Conservation (phyloP, 1,140 invertebrate genomes). For the Rhagoletis zephyria region DNA sequence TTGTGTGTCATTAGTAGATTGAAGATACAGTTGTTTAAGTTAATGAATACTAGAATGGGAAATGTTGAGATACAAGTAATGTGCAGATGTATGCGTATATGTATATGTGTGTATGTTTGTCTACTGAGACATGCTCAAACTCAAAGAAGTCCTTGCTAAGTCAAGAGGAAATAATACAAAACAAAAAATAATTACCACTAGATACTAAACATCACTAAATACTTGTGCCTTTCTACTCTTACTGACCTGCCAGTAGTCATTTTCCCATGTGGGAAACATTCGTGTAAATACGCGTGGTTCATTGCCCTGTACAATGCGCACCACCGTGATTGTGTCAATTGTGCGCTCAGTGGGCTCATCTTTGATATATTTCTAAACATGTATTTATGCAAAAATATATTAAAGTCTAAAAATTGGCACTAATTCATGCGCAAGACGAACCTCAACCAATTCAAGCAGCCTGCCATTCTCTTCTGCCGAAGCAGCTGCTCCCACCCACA, state of each 20-base stretch:
- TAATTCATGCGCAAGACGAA: background rate
- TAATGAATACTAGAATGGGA: no score
- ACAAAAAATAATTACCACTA: no score
- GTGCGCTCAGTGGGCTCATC: conserved; percentile 76
- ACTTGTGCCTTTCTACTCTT: background rate
- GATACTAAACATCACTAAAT: no score
- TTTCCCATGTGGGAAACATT: conserved; percentile 81
- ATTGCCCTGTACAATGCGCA: conserved; percentile 79
- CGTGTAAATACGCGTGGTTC: conserved; percentile 81
- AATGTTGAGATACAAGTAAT: no score
- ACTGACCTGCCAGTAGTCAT: conserved; percentile 78
- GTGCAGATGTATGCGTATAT: background rate
- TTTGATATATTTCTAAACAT: conserved; percentile 78
- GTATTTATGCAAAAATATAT: background rate
- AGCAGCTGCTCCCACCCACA: conserved; percentile 84
- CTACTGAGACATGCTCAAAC: background rate
- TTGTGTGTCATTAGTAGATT: no score
- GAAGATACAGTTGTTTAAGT: no score
- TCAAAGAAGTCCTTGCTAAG: background rate
- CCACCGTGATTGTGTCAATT: conserved; percentile 77
- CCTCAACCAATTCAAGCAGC: conserved; percentile 70
- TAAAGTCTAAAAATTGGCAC: background rate
- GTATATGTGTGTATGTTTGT: background rate
- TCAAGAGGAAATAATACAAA: background rate
- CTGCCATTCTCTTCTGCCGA: conserved; percentile 79